Conservation (phyloP, 2,113 vertebrate species). For the Collichthys lucidus region DNA sequence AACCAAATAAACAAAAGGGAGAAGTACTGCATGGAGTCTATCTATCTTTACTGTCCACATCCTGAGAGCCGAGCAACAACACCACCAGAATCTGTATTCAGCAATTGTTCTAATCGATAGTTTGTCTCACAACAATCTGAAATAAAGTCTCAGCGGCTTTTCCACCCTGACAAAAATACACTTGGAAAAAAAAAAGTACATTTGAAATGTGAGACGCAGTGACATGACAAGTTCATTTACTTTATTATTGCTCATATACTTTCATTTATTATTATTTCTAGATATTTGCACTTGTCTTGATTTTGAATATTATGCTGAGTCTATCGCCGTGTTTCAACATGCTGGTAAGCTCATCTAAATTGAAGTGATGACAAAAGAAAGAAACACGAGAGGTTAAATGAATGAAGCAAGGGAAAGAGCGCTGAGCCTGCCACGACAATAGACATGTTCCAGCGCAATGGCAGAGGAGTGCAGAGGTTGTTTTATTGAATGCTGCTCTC, state of each 20-base stretch:
- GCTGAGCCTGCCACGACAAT: neutral
- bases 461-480: slow-evolving; percentile 42
- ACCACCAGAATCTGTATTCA: neutral
- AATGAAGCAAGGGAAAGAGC: neutral
- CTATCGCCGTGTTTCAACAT: neutral
- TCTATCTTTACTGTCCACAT: neutral
- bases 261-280: neutral
- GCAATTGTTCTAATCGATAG: neutral
- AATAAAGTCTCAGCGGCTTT: neutral
- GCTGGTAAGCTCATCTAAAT: neutral
- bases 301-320: neutral
- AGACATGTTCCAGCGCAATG: slow-evolving; percentile 22
- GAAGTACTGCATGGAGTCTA: neutral
- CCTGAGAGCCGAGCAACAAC: neutral
- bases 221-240: neutral
- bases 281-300: neutral
- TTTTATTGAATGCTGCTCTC: slow-evolving; percentile 51
- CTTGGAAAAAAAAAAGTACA: neutral
- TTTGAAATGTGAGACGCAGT: too few relatives aligned
- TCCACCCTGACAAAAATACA: neutral
- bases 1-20: too few relatives aligned
- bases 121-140: neutral
- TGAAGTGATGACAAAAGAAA: slow-evolving; percentile 12
- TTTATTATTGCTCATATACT: neutral
- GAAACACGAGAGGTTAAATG: neutral